Evolutionary conservation across 2,113 vertebrate species (phyloP), one percentile per base, ranked within the genome.

Genomic region (Gadus chalcogrammus): DNA sequence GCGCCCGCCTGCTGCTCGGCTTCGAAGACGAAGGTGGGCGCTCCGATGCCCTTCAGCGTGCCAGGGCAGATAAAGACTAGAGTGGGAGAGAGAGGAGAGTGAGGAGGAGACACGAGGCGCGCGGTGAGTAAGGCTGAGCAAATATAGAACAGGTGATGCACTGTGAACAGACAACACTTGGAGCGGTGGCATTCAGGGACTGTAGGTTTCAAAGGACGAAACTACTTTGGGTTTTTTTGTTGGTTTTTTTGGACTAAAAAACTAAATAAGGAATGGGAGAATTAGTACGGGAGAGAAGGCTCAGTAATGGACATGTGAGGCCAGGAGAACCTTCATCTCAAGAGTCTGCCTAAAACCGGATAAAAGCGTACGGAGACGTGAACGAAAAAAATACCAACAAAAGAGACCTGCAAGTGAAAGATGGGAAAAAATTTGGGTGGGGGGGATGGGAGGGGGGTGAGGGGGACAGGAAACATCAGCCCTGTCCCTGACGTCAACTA

Each of bases 1-100:
- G 97, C 95, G 75, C 97, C 97, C 18, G 97, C 95, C 81, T 98
- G 98, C 90, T 99, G 97, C 79, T 98, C 97, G 6, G 96, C 95
- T 92, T 99, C 97, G 78, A 94, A 98, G 75, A 96, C 90, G 91
- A 95, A 95, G 27, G 95, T 94, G 61, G 97, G 92, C n/a, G 94
- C 95, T 90, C 95, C 95, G 69, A 99, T 88, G 73, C 92, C 94
- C 93, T 96, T 97, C 94, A 99, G 92, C 64, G 95, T 97, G 88
- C 97, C 97, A 12, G 97, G 97, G 87, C 97, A 99, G 91, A 99
- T 95, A 95, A 99, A 99, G 91, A 99, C 97, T 99, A 93, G 80
- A 11, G 71, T 53, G 72, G 76, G 62, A 72, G 27, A 78, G 60
- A 75, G 16, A 77, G 71, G 55, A 16, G 17, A 58, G 55, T 13